Evolutionary conservation across 1,140 invertebrate genomes (phyloP).

Genomic region (Drosophila azteca): DNA sequence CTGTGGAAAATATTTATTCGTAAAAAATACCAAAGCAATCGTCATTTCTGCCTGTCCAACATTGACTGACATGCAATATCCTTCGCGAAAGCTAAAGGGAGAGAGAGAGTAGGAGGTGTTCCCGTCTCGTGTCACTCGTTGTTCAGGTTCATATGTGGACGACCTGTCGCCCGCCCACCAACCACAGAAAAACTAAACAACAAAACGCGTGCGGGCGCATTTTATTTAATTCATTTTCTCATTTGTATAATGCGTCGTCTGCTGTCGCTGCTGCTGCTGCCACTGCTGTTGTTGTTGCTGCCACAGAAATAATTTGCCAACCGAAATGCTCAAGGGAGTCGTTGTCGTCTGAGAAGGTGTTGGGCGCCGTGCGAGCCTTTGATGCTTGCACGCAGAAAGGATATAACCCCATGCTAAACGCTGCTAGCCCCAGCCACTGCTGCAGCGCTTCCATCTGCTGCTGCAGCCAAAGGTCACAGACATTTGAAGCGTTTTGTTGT

Average conservation of each 20-base stretch:
- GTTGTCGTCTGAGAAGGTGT: slow-evolving; percentile 50
- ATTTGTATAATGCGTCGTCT: slow-evolving; percentile 63
- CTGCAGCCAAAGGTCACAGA: slow-evolving; percentile 66
- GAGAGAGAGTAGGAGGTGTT: too few species aligned
- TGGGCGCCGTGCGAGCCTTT: slow-evolving; percentile 21
- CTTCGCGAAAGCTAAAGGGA: too few species aligned
- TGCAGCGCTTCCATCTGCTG: neutral
- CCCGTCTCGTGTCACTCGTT: neutral
- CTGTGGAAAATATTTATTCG: too few species aligned
- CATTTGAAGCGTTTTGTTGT: slow-evolving; percentile 71
- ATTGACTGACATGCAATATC: too few species aligned
- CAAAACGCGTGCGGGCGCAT: neutral
- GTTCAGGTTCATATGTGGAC: slow-evolving; percentile 3
- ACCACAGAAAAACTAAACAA: slow-evolving; percentile 12
- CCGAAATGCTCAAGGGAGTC: slow-evolving; percentile 56
- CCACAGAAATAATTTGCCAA: slow-evolving; percentile 42
- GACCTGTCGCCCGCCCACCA: neutral
- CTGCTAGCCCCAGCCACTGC: neutral
- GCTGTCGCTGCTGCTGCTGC: too few species aligned
- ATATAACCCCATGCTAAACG: neutral
- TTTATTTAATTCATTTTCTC: slow-evolving; percentile 52
- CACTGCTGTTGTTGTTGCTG: too few species aligned
- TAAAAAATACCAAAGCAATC: too few species aligned
- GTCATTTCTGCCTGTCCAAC: too few species aligned
- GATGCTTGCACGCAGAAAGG: slow-evolving; percentile 14